Evolutionary conservation across 2,797 vertebrate species (phyloP).

Genomic region (Linurgus olivaceus): DNA sequence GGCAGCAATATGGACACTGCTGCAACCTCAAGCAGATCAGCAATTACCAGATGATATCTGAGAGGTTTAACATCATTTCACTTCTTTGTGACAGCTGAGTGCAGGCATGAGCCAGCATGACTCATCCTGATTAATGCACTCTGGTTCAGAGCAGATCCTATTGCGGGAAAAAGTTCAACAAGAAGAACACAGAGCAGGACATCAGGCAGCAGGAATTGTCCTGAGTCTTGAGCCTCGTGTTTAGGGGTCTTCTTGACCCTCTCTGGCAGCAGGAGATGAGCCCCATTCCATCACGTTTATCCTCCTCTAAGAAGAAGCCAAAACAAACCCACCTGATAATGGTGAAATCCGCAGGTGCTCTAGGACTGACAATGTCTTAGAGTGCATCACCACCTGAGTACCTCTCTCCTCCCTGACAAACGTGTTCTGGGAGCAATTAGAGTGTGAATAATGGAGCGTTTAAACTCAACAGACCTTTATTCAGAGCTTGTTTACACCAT

Average conservation of each 20-base stretch:
- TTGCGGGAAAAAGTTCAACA: fast-evolving
- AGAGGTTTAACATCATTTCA: background rate
- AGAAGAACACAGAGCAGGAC: background rate
- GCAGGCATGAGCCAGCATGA: background rate
- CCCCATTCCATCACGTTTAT: background rate
- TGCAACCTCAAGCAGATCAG: background rate
- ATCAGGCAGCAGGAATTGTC: background rate
- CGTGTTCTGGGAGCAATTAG: background rate
- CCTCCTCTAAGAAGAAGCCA: background rate
- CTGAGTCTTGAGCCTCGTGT: background rate
- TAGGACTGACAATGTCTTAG: background rate
- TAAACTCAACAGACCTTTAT: background rate
- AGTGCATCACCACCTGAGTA: background rate
- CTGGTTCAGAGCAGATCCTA: background rate
- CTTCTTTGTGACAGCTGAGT: background rate
- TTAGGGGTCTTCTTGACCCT: background rate
- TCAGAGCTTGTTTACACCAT: background rate
- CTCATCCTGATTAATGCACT: background rate
- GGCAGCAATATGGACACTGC: background rate
- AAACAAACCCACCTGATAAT: background rate
- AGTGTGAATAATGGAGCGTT: background rate
- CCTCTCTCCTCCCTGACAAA: background rate
- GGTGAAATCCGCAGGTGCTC: background rate
- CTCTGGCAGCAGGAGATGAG: background rate
- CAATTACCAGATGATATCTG: background rate